Evolutionary conservation across 2,797 vertebrate species (phyloP).

Genomic region (Propithecus perrieri): DNA sequence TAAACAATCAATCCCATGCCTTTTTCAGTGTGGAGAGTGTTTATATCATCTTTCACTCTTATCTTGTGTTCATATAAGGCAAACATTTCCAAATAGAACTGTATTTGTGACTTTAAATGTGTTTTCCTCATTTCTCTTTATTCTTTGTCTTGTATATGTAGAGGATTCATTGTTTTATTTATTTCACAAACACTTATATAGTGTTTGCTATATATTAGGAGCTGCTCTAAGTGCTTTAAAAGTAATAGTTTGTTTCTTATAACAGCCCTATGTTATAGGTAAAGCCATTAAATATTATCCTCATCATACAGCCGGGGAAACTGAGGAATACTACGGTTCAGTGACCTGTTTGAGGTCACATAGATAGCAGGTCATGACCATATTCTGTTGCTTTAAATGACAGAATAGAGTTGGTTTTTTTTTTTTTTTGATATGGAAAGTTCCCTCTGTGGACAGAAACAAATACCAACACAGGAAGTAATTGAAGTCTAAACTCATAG

Average conservation of each 20-base stretch:
- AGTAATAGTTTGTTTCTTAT: conserved; percentile 1
- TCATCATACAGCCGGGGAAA: conserved; percentile 5
- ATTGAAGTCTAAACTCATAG: background rate
- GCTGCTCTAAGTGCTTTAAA: background rate
- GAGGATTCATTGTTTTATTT: background rate
- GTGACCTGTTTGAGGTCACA: background rate
- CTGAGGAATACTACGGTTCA: background rate
- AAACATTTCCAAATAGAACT: background rate
- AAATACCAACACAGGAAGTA: background rate
- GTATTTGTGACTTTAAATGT: conserved; percentile 15
- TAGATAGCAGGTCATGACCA: background rate
- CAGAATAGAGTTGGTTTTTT: background rate
- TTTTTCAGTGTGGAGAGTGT: background rate
- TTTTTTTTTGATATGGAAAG: background rate
- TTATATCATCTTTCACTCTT: background rate
- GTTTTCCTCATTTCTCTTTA: background rate
- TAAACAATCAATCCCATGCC: background rate
- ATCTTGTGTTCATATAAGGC: background rate
- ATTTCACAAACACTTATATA: background rate
- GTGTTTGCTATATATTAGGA: background rate
- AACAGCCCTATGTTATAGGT: background rate
- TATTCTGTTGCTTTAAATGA: conserved; percentile 3
- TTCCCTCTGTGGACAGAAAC: conserved; percentile 1
- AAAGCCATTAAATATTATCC: background rate
- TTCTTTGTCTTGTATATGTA: background rate